Conservation (phyloP, 35 echinoderm and acorn worm species). For the Lytechinus variegatus region DNA sequence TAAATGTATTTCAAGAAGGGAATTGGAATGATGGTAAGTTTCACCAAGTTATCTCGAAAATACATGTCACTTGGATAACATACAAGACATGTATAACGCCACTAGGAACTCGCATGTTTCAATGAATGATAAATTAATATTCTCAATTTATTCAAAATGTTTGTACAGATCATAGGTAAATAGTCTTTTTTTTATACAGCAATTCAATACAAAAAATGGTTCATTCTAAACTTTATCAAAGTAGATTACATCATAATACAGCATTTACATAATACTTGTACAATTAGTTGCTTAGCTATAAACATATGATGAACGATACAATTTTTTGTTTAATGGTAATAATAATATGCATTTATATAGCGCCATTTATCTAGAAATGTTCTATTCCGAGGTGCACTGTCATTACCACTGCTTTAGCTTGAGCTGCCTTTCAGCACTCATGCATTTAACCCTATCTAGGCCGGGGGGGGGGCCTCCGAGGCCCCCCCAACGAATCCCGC, state of each 20-base stretch:
- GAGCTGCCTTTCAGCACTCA: too few relatives aligned
- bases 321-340: too few relatives aligned
- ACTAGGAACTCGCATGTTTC: background rate
- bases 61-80: background rate
- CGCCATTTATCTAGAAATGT: too few relatives aligned
- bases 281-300: too few relatives aligned
- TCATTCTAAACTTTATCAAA: background rate
- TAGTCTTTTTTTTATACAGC: background rate
- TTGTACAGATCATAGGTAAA: background rate
- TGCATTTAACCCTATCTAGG: too few relatives aligned
- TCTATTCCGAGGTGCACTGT: too few relatives aligned
- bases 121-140: background rate
- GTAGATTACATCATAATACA: background rate
- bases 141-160: background rate
- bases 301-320: too few relatives aligned
- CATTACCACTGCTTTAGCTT: too few relatives aligned
- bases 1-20: background rate
- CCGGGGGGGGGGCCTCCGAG: too few relatives aligned
- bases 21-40: background rate
- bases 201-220: background rate
- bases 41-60: background rate
- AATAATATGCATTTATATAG: too few relatives aligned
- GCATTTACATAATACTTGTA: too few relatives aligned
- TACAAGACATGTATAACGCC: background rate
- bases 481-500: too few relatives aligned